Base-by-base conservation (phyloP, 2,888 invertebrate genomes). In the Pandemis heparana region DNA sequence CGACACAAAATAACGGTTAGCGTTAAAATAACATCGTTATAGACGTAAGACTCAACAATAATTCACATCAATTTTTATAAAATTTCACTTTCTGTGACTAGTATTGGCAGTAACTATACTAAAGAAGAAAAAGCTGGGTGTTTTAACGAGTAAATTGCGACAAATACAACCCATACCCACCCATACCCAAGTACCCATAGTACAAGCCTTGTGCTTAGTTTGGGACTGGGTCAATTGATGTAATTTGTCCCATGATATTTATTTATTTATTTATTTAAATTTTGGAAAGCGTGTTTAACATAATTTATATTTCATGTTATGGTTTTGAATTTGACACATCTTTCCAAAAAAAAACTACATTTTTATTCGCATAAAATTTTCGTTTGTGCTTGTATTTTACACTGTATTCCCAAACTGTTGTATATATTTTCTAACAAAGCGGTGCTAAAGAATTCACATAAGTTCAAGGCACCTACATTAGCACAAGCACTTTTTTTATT, bases 391-490 rank as follows among this genome's bases (percentile, higher is more conserved):
- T n/a, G 48, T 53, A 18, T 53, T 18, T 53, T 16, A 62, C 43
- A 12, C 32, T n/a, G 9, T 32, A 32, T 32, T 32, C 14, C 32
- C 16, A 64, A n/a, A 32, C n/a, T 8, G 41, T 32, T 38, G 23
- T 60, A 10, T 14, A 4, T 14, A 38, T 60, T 39, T 39, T 62
- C 38, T 38, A 12, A 43, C 16, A 38, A 2, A 38, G 16, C 53
- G 53, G 53, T 53, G 23, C 23, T 32, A 4, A 32, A 23, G 56
- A 10, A 60, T 60, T 2, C 43, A 46, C 18, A 60, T 56, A 63
- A 48, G 60, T 66, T 18, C 68, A 73, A 73, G 68, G 73, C 73
- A 68, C 72, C 68, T 32, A 67, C 18, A 63, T 59, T 68, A 69
- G 73, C 56, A 69, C 53, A 73, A 61, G 62, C 46, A 38, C 38